Evolutionary conservation across 2,113 vertebrate species (phyloP), one percentile per base, ranked within the genome.

Genomic region (Oreocharis arfaki): DNA sequence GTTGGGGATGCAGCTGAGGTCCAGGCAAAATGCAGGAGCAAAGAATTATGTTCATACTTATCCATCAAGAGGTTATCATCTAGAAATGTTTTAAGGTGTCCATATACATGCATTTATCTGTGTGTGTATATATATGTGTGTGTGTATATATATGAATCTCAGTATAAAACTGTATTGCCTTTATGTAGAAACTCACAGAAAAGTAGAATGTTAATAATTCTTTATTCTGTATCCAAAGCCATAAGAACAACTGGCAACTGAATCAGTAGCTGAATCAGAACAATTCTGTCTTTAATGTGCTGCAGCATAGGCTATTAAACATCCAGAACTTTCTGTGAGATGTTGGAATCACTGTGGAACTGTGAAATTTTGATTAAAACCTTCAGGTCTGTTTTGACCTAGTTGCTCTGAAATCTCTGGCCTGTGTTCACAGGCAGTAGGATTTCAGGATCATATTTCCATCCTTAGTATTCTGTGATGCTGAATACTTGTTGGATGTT

Each of bases 121-220:
- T 71, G 7, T 60, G 1, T 60, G 10, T n/a, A 0, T 30, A 1
- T 21, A 1, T 23, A 9, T 42, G 9, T 35, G 13, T 35, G 3
- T 35, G 4, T 27, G 0, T 50, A 1, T 37, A 4, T 52, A 1
- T 14, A 11, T 60, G 30, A 16, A 37, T 21, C 32, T 77, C 21
- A 35, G 33, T 65, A 13, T 41, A 65, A 46, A 71, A 59, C 10
- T 55, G 8, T 17, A 13, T 47, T 90, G 3, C 7, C 35, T 65
- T 85, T 47, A 23, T 65, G 24, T 70, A 57, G 61, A 65, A 61
- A 33, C 41, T 82, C 64, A 67, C 24, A 69, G 46, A 67, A 57
- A 73, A 80, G 18, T 41, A n/a, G 15, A 30, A 23, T 18, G 7
- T 35, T 79, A 65, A 10, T 24, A 69, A 16, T 81, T 55, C 53